Base-by-base conservation (phyloP, 2,888 invertebrate genomes). In the Cotesia congregata region DNA sequence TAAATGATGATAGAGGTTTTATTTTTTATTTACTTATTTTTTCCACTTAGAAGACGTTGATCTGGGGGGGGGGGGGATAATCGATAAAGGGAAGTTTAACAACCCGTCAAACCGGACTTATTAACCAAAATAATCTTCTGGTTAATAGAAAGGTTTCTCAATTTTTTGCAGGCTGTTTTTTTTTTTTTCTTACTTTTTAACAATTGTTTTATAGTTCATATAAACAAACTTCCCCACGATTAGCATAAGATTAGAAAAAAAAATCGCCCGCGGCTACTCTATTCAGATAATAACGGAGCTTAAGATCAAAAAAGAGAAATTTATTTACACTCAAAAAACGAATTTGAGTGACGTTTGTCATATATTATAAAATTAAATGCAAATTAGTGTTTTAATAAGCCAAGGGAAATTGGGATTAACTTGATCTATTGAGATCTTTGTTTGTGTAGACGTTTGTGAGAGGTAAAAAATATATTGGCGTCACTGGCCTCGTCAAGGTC, bases 101-200 rank as follows among this genome's bases (percentile, higher is more conserved):
- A 82, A 85, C 86, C 79, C 83, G 84, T 83, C 84, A 86, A 88
- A 88, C 86, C 88, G 86, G 87, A 83, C 85, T 82, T 69, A 79
- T 12, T 50, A 2, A 50, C 50, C 50, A 50, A 50, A 50, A 50
- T 50, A 50, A 50, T 50, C 50, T 50, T 12, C 12, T 30, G 30
- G 3, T 30, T 30, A 30, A 3, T 30, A 30, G 3, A 30, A 50
- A 50, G 7, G 9, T 50, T 50, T 50, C 12, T 12, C 1, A 7
- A 7, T 90, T 85, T 92, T 92, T 65, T 89, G 88, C 89, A 89
- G 88, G 88, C 85, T 91, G 90, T 72, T 90, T 91, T 92, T 92
- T 92, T 83, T 61, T 61, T 40, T 62, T 61, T 60, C 7, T 74
- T 72, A 77, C 78, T 75, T 78, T 76, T 67, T 75, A 62, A 62